Conservation (phyloP, 2,113 vertebrate genomes). For the Crypturellus undulatus region DNA sequence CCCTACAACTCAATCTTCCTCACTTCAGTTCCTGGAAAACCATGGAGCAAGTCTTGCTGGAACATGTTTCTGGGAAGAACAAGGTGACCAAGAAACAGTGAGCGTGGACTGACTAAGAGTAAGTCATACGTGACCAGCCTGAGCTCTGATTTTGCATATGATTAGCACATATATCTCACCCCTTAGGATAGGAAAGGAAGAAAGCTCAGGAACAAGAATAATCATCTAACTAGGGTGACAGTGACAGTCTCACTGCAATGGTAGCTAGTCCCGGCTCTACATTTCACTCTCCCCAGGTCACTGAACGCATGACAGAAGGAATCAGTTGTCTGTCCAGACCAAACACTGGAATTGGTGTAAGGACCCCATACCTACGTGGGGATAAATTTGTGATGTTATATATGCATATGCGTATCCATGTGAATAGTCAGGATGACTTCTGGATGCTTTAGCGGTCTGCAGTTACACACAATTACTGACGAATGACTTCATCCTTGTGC, state of each 20-base stretch:
- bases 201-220: neutral
- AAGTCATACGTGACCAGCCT: neutral
- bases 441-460: neutral
- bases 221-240: neutral
- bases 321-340: neutral
- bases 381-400: neutral
- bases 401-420: neutral
- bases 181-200: neutral
- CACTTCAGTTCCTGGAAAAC: neutral
- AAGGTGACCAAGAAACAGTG: neutral
- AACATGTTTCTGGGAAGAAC: neutral
- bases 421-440: neutral
- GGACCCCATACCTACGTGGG: neutral
- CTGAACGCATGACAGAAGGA: neutral
- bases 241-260: neutral
- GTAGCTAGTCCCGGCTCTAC: neutral
- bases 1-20: neutral
- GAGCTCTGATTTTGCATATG: neutral
- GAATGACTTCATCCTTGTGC: neutral
- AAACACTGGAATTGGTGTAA: neutral
- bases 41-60: neutral
- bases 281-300: neutral
- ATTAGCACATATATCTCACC: neutral
- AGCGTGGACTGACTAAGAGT: neutral
- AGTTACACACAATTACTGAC: neutral